These are phyloP conservation scores for Chloroclysta siterata DNA, from an alignment of 2,888 invertebrate species.

Conservation along the genomic window DNA sequence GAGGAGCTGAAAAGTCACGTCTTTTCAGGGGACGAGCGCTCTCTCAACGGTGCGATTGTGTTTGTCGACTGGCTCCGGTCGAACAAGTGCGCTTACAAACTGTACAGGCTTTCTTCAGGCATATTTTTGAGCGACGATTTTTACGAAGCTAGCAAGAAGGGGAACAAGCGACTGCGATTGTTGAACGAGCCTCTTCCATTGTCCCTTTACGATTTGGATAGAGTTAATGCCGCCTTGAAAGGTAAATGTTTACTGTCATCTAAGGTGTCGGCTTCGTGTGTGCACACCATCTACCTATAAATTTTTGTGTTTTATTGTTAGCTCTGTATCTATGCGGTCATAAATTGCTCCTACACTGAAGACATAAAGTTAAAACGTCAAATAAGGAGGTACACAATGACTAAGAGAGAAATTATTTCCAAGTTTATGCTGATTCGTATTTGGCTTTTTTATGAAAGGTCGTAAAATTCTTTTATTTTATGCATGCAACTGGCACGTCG, in stretches of 20 bases:
- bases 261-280: conserved; percentile 64
- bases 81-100: conserved; percentile 77
- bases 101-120: conserved; percentile 80
- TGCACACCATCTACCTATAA: conserved; percentile 64
- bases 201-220: conserved; percentile 81
- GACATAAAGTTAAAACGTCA: conserved; percentile 35
- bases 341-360: conserved; percentile 37
- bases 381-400: conserved; percentile 32
- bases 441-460: conserved; percentile 41
- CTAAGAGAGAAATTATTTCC: conserved; percentile 34
- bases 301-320: conserved; percentile 59
- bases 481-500: conserved; percentile 47
- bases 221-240: conserved; percentile 82
- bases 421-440: conserved; percentile 39
- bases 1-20: conserved; percentile 73
- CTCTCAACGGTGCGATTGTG: conserved; percentile 78
- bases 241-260: conserved; percentile 78
- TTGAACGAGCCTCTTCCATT: conserved; percentile 80
- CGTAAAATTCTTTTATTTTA: conserved; percentile 53
- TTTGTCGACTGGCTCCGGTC: conserved; percentile 78
- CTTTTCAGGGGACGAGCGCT: conserved; percentile 70
- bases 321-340: conserved; percentile 31
- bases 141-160: conserved; percentile 62
- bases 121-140: conserved; percentile 81
- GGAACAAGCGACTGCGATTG: conserved; percentile 70